A percentile compares a stretch with the other conserved stretches of the same genome.
phyloP scores from a whole-genome alignment of 2,113 vertebrate species.

The Haemorhous mexicanus region DNA sequence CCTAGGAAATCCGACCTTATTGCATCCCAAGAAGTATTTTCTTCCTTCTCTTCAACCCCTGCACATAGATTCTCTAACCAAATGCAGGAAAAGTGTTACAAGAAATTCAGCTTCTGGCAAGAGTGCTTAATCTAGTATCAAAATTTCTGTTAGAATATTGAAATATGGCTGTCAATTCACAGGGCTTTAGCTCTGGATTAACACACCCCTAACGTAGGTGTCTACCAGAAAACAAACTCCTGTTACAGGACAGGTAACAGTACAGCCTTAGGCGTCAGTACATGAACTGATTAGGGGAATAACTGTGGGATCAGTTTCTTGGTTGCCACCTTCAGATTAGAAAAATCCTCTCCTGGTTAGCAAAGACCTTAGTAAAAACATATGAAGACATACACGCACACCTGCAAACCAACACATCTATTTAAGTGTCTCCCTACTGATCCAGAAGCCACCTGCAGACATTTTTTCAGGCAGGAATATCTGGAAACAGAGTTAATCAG shows the following conservation, averaged over 20 bases:
- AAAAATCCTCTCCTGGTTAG: background rate
- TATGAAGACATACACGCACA: background rate
- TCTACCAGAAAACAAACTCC: background rate
- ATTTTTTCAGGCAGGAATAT: background rate
- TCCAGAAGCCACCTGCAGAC: background rate
- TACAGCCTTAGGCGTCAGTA: background rate
- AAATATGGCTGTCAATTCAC: background rate
- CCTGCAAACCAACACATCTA: background rate
- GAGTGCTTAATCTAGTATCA: background rate
- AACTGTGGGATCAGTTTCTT: background rate
- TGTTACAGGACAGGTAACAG: background rate
- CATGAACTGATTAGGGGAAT: background rate
- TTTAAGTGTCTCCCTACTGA: background rate
- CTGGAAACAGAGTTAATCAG: background rate
- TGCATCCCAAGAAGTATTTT: background rate
- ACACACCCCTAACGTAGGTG: background rate
- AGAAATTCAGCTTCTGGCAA: background rate
- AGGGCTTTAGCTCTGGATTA: background rate
- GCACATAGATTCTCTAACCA: background rate
- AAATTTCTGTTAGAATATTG: background rate
- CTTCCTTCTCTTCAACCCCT: background rate
- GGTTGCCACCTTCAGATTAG: background rate
- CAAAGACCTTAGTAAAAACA: background rate
- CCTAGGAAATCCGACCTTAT: background rate
- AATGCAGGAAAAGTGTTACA: background rate